Base-by-base conservation (phyloP, 2,888 invertebrate genomes). In the Lycocerus yunnanus region DNA sequence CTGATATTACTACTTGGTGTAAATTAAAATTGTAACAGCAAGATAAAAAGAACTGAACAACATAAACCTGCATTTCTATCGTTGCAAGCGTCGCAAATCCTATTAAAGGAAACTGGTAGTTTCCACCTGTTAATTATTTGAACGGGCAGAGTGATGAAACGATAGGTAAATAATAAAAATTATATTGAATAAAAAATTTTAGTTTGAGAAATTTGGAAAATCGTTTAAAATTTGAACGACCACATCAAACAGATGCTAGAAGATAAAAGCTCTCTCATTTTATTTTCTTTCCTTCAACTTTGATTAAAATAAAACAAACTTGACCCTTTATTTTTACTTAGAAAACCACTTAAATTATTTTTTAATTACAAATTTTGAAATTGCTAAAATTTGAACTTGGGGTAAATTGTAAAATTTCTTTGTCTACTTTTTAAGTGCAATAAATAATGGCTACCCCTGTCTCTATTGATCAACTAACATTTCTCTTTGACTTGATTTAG, bases 381-480 rank as follows among this genome's bases (percentile, higher is more conserved):
- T 6, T 6, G 43, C n/a, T n/a, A n/a, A 43, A 43, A n/a, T 43
- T 43, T 43, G 6, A 43, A 43, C n/a, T 43, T 43, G n/a, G 1
- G 43, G 43, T 43, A n/a, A 43, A 43, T 43, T n/a, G n/a, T 5
- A n/a, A 43, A 43, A n/a, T 43, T 43, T n/a, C n/a, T 43, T 43
- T n/a, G n/a, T n/a, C n/a, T 43, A 43, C 43, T 43, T 43, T 43
- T 43, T 63, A 63, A 63, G 13, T 18, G 61, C 20, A 63, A 63
- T 63, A 63, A 63, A 63, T 63, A 63, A 63, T 63, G 61, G 61
- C 61, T 63, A 63, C 61, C 61, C 61, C 61, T 63, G 61, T 63
- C 61, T 63, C 61, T 63, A 63, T 63, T 63, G 61, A 63, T 63
- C 61, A 63, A 18, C 61, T 20, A 63, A 20, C 61, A 20, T 18